Percentiles rank a stretch among this genome's conserved stretches.
Conservation (phyloP, 1,140 invertebrate species). For the Triops longicaudatus region DNA sequence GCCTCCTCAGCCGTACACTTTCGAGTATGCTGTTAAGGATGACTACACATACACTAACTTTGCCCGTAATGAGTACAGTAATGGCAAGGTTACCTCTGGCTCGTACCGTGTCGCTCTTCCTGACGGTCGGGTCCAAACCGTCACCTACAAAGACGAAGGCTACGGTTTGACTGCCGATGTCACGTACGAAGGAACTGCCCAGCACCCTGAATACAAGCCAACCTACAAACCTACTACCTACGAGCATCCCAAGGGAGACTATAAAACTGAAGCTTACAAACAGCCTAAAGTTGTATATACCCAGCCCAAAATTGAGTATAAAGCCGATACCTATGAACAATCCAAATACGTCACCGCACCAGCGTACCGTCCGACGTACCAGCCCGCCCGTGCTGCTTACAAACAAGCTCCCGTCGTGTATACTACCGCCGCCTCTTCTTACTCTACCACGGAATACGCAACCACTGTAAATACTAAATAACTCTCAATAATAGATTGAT, state of each 20-base stretch:
- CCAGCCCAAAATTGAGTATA: not conserved
- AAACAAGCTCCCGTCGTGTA: not conserved
- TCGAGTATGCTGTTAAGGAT: constrained; percentile 27
- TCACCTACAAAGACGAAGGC: constrained; percentile 50
- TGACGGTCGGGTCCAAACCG: constrained; percentile 63
- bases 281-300: not conserved
- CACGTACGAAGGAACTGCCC: constrained; percentile 28
- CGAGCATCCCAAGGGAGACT: not conserved
- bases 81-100: constrained; percentile 30
- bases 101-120: constrained; percentile 13
- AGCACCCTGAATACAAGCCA: constrained; percentile 23
- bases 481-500: too few species aligned
- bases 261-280: not conserved
- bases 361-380: not conserved
- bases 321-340: not conserved
- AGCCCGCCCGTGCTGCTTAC: not conserved
- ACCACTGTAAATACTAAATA: too few species aligned
- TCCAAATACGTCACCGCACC: not conserved
- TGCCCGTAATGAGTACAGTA: constrained; percentile 25
- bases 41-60: constrained; percentile 28
- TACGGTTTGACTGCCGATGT: constrained; percentile 33
- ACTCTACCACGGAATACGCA: not conserved
- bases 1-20: constrained; percentile 17
- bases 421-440: not conserved
- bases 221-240: not conserved